These are phyloP conservation scores for western clawed frog (Xenopus tropicalis) DNA, from an alignment of 2,113 vertebrate species.

Conservation along the genomic window UCB_Xtro_10.0 CM004448.2:145508001-145508500, in stretches of 20 bases:
- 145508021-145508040: no score
- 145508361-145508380: no score
- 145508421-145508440: conserved; percentile 53
- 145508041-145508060: neutral
- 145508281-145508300: neutral
- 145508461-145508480: neutral
- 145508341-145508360: no score
- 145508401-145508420: conserved; percentile 44
- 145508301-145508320: neutral
- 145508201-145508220: conserved; percentile 30
- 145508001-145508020: no score
- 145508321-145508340: neutral
- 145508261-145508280: neutral
- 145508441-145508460: no score
- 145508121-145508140: no score
- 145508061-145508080: neutral
- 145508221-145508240: conserved; percentile 49
- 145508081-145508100: neutral
- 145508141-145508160: neutral
- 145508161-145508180: no score
- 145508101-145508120: no score
- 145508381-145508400: conserved; percentile 37
- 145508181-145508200: neutral
- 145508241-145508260: conserved; percentile 56
- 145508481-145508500: conserved; percentile 34